Percentiles rank a stretch among this genome's conserved stretches.
phyloP scores from a whole-genome alignment of 2,113 vertebrate species.

The Perognathus longimembris region DNA sequence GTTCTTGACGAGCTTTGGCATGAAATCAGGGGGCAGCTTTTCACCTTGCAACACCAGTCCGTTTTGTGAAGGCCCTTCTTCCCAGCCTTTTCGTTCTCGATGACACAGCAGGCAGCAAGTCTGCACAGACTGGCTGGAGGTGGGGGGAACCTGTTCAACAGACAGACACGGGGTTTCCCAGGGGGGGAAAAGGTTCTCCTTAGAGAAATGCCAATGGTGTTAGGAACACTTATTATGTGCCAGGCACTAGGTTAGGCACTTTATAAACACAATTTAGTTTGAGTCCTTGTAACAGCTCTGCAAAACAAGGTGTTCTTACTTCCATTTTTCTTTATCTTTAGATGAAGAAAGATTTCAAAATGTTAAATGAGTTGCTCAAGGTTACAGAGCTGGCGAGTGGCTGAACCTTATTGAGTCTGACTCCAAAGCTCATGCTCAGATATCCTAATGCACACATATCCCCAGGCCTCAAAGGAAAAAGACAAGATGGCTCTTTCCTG shows the following conservation, averaged over 20 bases:
- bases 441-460: neutral
- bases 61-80: slow-evolving; percentile 91
- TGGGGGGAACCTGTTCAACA: slow-evolving; percentile 86
- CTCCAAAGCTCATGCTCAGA: slow-evolving; percentile 67
- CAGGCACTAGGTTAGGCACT: slow-evolving; percentile 73
- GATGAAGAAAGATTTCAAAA: slow-evolving; percentile 70
- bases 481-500: neutral
- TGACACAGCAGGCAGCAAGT: slow-evolving; percentile 98
- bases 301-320: slow-evolving; percentile 69
- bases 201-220: slow-evolving; percentile 46
- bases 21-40: slow-evolving; percentile 95
- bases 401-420: slow-evolving; percentile 27
- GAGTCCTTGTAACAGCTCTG: slow-evolving; percentile 75
- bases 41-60: slow-evolving; percentile 94
- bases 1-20: slow-evolving; percentile 97
- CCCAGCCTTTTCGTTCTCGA: slow-evolving; percentile 98
- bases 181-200: slow-evolving; percentile 63
- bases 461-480: neutral
- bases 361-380: slow-evolving; percentile 78
- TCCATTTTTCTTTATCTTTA: slow-evolving; percentile 42
- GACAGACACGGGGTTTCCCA: slow-evolving; percentile 76
- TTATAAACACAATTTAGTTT: slow-evolving; percentile 68
- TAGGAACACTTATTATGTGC: slow-evolving; percentile 57
- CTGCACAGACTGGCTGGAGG: slow-evolving; percentile 92
- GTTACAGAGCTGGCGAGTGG: slow-evolving; percentile 57